Evolutionary conservation across 2,888 invertebrate genomes (phyloP), one percentile per base, ranked within the genome.

Genomic region (Agrotis clavis): DNA sequence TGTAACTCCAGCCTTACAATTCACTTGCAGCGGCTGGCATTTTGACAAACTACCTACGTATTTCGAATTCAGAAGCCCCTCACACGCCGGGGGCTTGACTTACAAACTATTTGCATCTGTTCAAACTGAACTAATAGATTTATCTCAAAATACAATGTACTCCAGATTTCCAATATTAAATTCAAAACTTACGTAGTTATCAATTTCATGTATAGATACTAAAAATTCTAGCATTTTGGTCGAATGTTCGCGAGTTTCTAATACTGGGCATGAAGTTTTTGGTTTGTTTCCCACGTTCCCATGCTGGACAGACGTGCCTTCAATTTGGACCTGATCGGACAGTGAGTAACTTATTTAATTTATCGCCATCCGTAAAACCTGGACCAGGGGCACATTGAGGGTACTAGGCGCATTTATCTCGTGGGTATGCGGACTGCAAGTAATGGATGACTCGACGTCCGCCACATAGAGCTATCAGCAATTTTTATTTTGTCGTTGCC

Each of bases 11-110:
- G 18, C 35, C 11, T 35, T 25, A 35, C 6, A 50, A 21, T 59
- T 53, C 53, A 35, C 25, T 67, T 79, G 74, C 48, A 67, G 11
- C 9, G 30, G 6, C 16, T 41, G 57, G 18, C 67, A 67, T 59
- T 73, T 62, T 67, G 62, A 73, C 51, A 67, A 62, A 79, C 67
- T 35, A 67, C 67, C 11, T 63, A 67, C 67, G 11, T 63, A 18
- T 57, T 73, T 67, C 11, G 14, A 51, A 76, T 76, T 72, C 72
- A 65, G 60, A 16, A 47, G 14, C 13, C 47, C n/a, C 11, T 18
- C 13, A 18, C 30, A 19, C 19, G 30, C 6, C 19, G 35, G n/a
- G 6, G 30, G 14, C n/a, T n/a, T 59, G 14, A 35, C 47, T 74
- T 41, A 5, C 51, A 69, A 79, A 56, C 25, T 35, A 48, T 63